Conservation (phyloP, 2,797 vertebrate genomes). For the Peromyscus melanophrys region DNA sequence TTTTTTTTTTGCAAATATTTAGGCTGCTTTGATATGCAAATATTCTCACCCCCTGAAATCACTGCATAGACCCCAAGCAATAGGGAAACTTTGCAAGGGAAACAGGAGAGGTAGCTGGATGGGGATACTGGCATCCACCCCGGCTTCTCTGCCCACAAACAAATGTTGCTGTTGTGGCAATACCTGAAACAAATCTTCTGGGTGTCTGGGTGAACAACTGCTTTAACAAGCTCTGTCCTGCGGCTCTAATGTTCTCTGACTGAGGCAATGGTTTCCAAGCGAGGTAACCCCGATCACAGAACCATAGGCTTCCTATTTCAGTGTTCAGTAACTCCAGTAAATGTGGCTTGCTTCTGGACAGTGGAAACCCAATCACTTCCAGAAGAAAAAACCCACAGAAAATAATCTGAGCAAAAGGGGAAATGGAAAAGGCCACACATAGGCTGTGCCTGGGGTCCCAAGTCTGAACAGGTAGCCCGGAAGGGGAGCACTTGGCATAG, state of each 20-base stretch:
- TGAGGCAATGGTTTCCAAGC: not conserved
- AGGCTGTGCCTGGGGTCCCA: not conserved
- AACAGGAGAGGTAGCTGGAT: conserved; percentile 68
- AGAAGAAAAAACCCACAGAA: conserved; percentile 45
- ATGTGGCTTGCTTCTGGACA: conserved; percentile 62
- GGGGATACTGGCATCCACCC: not conserved
- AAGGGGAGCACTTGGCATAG: not conserved
- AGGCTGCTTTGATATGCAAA: conserved; percentile 84
- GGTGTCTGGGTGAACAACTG: conserved; percentile 9
- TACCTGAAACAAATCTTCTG: conserved; percentile 75
- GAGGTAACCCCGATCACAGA: not conserved
- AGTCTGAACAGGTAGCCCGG: not conserved
- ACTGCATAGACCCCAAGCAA: conserved; percentile 77
- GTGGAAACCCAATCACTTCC: conserved; percentile 63
- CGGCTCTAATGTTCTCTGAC: not conserved
- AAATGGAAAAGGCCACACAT: not conserved
- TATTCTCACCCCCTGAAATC: conserved; percentile 73
- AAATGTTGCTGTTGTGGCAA: conserved; percentile 66
- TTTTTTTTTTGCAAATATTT: conserved; percentile 83
- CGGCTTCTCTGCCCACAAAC: conserved; percentile 37
- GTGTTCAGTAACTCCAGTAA: conserved; percentile 69
- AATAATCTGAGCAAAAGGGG: conserved; percentile 27
- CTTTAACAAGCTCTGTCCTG: conserved; percentile 14
- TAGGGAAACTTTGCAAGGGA: conserved; percentile 81
- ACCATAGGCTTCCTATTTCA: conserved; percentile 58